Percentiles rank a stretch among this genome's conserved stretches.
phyloP scores from a whole-genome alignment of 2,113 vertebrate genomes.

The Acrocephalus arundinaceus region DNA sequence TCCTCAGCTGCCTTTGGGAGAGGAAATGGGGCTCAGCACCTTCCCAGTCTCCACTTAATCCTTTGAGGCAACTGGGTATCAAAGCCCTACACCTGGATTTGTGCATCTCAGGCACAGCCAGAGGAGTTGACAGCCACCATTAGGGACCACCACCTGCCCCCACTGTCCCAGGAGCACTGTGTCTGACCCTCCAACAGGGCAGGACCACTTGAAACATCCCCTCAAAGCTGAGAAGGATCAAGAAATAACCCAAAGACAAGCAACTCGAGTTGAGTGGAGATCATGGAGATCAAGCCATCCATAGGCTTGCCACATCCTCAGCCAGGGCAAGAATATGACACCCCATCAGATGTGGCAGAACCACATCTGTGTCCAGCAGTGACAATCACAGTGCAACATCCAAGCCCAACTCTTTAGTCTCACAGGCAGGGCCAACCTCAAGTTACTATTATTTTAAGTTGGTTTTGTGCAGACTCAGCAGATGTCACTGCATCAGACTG shows the following conservation, averaged over 20 bases:
- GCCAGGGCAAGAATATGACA: not conserved
- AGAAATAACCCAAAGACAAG: not conserved
- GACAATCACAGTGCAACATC: not conserved
- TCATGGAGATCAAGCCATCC: not conserved
- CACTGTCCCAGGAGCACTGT: not conserved
- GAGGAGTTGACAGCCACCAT: not conserved
- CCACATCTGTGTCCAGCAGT: not conserved
- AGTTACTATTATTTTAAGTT: slow-evolving; percentile 1
- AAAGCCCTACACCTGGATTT: not conserved
- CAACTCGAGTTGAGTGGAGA: not conserved
- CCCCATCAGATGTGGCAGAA: not conserved
- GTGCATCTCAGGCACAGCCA: not conserved
- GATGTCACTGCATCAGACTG: not conserved
- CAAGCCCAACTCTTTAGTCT: not conserved
- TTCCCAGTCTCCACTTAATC: not conserved
- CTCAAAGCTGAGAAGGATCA: not conserved
- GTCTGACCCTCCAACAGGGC: not conserved
- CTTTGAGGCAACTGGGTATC: not conserved
- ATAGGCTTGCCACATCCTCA: not conserved
- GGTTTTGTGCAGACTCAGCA: slow-evolving; percentile 35
- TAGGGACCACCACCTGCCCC: not conserved
- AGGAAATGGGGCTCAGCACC: not conserved
- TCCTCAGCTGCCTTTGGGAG: not conserved
- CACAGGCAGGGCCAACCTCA: not conserved
- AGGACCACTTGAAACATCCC: not conserved